These are phyloP conservation scores for Philotrypesis tridentata DNA, from an alignment of 1,140 invertebrate species.

Conservation along the genomic window DNA sequence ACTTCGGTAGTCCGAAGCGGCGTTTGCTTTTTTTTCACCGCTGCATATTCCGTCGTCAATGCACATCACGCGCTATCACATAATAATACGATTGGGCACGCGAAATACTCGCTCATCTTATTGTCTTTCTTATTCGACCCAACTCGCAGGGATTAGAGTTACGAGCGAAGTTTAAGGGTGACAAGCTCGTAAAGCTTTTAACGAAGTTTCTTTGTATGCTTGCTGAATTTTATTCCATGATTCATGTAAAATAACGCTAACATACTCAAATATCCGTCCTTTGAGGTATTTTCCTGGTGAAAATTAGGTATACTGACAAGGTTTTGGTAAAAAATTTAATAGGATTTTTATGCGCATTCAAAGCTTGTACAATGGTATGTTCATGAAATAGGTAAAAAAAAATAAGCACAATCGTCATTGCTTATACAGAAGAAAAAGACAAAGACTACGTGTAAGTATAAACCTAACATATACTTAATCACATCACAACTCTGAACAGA, in stretches of 20 bases:
- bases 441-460: background rate
- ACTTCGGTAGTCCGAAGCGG: too few species aligned
- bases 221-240: background rate
- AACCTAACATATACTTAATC: background rate
- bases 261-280: too few species aligned
- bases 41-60: too few species aligned
- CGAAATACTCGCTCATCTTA: background rate
- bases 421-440: background rate
- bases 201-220: background rate
- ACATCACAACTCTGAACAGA: background rate
- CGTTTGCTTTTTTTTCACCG: too few species aligned
- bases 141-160: background rate
- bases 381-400: background rate
- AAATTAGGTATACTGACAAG: too few species aligned
- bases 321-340: too few species aligned
- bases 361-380: background rate
- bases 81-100: background rate
- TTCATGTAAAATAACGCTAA: background rate
- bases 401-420: background rate
- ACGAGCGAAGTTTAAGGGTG: background rate
- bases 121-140: background rate
- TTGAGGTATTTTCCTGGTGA: too few species aligned
- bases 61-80: background rate
- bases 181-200: background rate
- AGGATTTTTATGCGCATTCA: too few species aligned